These are phyloP conservation scores for Amblyopsis rosae DNA, from an alignment of 2,113 vertebrate genomes.

Conservation along the genomic window DNA sequence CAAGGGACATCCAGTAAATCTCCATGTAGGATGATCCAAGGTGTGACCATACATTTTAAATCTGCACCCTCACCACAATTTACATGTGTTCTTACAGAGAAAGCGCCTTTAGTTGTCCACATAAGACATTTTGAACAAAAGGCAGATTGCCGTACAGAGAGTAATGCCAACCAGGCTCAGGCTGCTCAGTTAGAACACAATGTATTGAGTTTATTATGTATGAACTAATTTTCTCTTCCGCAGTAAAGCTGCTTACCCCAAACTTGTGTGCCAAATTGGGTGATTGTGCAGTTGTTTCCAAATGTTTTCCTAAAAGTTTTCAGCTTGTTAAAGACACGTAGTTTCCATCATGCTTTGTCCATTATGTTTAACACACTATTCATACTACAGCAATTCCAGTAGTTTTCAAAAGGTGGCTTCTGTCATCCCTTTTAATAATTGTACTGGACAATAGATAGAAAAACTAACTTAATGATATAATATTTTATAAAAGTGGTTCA, in stretches of 20 bases:
- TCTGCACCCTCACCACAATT: slow-evolving; percentile 3
- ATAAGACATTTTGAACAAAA: not conserved
- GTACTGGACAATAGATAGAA: too few relatives aligned
- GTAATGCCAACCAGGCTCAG: slow-evolving; percentile 2
- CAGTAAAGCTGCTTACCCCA: slow-evolving; percentile 13
- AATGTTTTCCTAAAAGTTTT: slow-evolving; percentile 7
- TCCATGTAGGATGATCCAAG: slow-evolving; percentile 7
- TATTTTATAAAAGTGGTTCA: too few relatives aligned
- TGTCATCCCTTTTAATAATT: too few relatives aligned
- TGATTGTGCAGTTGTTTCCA: slow-evolving; percentile 6
- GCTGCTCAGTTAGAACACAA: slow-evolving; percentile 4
- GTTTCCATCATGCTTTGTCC: slow-evolving; percentile 25
- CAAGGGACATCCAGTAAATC: slow-evolving; percentile 28
- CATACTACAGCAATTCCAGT: not conserved
- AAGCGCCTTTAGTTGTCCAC: slow-evolving; percentile 9
- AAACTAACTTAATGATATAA: too few relatives aligned
- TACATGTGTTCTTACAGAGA: slow-evolving; percentile 25
- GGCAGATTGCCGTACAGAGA: not conserved
- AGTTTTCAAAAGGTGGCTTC: too few relatives aligned
- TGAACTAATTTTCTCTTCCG: slow-evolving; percentile 5
- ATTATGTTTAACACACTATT: slow-evolving; percentile 25
- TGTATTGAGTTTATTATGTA: not conserved
- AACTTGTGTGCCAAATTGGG: slow-evolving; percentile 18
- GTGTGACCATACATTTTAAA: slow-evolving; percentile 44
- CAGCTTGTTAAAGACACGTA: slow-evolving; percentile 1